Conservation (phyloP, 2,113 vertebrate genomes). For the Plotosus lineatus region DNA sequence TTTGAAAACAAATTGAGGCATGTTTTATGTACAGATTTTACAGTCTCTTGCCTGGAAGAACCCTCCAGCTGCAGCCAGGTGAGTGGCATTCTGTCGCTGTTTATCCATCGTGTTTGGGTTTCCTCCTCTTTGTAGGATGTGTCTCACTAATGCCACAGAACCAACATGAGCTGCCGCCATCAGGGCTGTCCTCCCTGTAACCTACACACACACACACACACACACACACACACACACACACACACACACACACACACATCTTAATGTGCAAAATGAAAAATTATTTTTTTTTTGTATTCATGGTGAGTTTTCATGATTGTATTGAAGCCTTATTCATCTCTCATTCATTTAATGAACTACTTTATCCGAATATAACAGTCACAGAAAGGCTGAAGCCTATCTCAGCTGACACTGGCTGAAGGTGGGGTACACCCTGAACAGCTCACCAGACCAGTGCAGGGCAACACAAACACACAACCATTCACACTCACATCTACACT, state of each 20-base stretch:
- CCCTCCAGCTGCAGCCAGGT: conserved; percentile 82
- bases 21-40: neutral
- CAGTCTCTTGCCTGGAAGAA: conserved; percentile 73
- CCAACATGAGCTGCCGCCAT: conserved; percentile 81
- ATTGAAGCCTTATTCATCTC: no score
- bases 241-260: neutral
- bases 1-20: no score
- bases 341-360: no score
- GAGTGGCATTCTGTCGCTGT: conserved; percentile 73
- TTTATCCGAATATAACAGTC: no score
- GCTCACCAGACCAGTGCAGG: no score
- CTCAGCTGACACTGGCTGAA: no score
- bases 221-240: conserved; percentile 19
- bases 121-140: conserved; percentile 73
- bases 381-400: no score
- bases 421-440: no score
- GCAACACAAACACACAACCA: no score
- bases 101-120: conserved; percentile 74
- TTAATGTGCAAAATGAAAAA: neutral
- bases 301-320: neutral
- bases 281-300: neutral
- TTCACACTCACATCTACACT: no score
- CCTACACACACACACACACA: conserved; percentile 58
- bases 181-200: conserved; percentile 77
- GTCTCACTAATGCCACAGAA: conserved; percentile 67